These are phyloP conservation scores for Eidolon dupreanum DNA, from an alignment of 2,797 vertebrate genomes.

Conservation along the genomic window DNA sequence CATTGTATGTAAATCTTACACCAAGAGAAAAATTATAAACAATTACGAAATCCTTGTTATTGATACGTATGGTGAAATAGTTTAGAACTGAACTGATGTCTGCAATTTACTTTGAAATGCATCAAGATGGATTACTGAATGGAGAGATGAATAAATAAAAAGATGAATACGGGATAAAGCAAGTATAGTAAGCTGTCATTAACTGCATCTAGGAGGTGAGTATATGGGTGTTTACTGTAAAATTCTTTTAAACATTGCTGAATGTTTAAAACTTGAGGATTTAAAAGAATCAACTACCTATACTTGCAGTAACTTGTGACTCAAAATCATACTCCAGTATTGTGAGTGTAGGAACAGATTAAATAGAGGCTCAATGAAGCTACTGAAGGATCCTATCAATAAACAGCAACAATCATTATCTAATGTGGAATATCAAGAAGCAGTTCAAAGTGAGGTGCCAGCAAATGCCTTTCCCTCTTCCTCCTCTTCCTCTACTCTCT, in stretches of 20 bases:
- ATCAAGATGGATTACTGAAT: background rate
- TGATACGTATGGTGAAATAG: background rate
- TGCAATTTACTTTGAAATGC: background rate
- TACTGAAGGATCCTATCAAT: background rate
- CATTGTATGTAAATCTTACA: background rate
- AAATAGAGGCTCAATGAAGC: background rate
- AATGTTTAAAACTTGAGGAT: constrained; percentile 3
- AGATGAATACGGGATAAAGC: background rate
- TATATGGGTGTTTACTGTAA: background rate
- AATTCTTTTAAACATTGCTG: background rate
- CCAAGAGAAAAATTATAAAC: background rate
- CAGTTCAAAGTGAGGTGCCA: too few relatives aligned
- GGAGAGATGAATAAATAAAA: background rate
- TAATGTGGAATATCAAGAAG: background rate
- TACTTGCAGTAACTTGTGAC: background rate
- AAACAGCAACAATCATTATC: background rate
- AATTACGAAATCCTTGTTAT: background rate
- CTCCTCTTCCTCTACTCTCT: background rate
- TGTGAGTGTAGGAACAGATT: background rate
- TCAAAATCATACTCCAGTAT: background rate
- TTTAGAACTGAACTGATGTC: background rate
- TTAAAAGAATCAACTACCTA: background rate
- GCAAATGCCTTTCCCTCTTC: background rate
- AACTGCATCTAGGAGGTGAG: background rate
- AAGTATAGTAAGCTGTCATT: background rate